Percentiles rank a stretch among this genome's conserved stretches.
Evolutionary conservation across 2,113 vertebrate genomes (phyloP).

Genomic region (Coracopsis vasa): DNA sequence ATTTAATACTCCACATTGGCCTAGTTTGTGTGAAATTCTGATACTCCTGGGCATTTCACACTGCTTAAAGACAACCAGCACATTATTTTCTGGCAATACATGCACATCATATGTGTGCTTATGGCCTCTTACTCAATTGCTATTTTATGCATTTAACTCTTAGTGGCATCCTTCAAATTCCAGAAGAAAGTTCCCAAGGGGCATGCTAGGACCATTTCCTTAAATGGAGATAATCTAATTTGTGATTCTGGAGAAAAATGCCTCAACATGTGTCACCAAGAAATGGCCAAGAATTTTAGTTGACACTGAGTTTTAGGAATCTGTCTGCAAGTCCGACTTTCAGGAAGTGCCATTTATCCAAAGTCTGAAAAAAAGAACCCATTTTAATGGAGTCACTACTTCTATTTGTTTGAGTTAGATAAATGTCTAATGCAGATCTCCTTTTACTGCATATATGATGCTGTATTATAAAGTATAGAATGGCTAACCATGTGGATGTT

Average conservation of each 20-base stretch:
- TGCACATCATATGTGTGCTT: neutral
- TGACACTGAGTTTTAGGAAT: neutral
- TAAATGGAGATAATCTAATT: neutral
- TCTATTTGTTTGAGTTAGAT: neutral
- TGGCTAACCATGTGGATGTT: neutral
- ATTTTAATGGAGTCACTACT: neutral
- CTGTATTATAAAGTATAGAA: neutral
- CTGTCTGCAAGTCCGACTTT: neutral
- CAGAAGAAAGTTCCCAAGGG: neutral
- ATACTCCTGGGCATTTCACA: neutral
- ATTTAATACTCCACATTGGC: neutral
- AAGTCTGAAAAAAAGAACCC: neutral
- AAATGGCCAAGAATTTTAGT: neutral
- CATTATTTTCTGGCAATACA: neutral
- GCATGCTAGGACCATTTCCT: accelerated
- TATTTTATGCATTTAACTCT: neutral
- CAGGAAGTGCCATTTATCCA: neutral
- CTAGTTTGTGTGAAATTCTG: neutral
- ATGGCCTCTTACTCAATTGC: neutral
- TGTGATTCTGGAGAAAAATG: neutral
- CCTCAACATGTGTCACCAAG: neutral
- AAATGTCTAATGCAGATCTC: neutral
- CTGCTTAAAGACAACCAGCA: neutral
- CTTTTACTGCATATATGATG: neutral
- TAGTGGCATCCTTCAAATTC: neutral